phyloP scores from a whole-genome alignment of 2,888 invertebrate genomes.

The Melipona beecheii region DNA sequence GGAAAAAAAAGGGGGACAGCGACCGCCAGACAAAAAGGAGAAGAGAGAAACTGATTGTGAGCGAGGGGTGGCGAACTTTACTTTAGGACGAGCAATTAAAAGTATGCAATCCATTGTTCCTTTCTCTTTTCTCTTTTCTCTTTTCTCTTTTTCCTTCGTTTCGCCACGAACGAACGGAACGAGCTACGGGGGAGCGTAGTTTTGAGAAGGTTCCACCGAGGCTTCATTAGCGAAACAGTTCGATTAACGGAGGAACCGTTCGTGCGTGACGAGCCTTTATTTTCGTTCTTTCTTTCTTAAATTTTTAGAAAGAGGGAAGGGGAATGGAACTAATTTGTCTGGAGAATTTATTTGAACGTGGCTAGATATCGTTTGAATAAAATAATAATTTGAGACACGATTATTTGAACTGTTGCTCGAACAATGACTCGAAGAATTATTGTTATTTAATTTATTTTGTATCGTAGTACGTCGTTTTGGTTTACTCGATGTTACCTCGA shows the following conservation, averaged over 20 bases:
- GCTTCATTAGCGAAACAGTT: conserved; percentile 52
- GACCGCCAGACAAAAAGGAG: not conserved
- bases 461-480: too few relatives aligned
- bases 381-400: too few relatives aligned
- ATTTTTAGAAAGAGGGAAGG: not conserved
- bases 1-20: not conserved
- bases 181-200: not conserved
- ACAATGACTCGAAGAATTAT: too few relatives aligned
- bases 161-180: not conserved
- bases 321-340: too few relatives aligned
- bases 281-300: not conserved
- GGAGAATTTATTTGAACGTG: too few relatives aligned
- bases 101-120: conserved; percentile 41
- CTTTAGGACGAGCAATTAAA: conserved; percentile 57
- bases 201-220: conserved; percentile 21
- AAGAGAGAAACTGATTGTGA: not conserved
- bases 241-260: conserved; percentile 43
- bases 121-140: too few relatives aligned
- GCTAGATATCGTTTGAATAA: too few relatives aligned
- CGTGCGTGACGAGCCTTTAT: conserved; percentile 16
- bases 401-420: not conserved
- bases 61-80: not conserved
- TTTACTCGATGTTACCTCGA: too few relatives aligned
- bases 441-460: too few relatives aligned
- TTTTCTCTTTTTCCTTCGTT: too few relatives aligned